These are phyloP conservation scores for Vulpes vulpes DNA, from an alignment of 2,113 vertebrate species.

Conservation along the genomic window DNA sequence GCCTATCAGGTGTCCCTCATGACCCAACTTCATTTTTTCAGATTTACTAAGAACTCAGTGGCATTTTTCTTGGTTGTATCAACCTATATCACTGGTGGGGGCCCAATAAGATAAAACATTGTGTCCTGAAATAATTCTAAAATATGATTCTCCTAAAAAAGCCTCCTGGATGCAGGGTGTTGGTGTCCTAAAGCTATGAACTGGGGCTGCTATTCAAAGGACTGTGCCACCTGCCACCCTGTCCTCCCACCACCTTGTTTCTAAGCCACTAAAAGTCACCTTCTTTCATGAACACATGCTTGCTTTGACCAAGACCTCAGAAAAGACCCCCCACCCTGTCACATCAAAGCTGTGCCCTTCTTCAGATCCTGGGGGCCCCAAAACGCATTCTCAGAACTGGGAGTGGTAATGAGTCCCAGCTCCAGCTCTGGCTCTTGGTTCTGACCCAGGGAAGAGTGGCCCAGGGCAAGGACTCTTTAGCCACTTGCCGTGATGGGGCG, in stretches of 20 bases:
- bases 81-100: neutral
- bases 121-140: neutral
- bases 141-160: neutral
- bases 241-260: neutral
- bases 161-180: neutral
- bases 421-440: neutral
- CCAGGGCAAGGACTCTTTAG: neutral
- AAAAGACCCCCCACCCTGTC: neutral
- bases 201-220: neutral
- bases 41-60: neutral
- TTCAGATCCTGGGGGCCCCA: neutral
- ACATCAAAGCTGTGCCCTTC: neutral
- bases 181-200: neutral
- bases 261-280: neutral
- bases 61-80: neutral
- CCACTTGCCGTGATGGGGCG: fast-evolving
- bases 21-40: neutral
- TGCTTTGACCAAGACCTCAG: neutral
- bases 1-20: neutral
- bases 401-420: neutral
- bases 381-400: neutral
- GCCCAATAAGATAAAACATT: neutral
- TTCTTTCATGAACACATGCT: neutral
- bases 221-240: neutral
- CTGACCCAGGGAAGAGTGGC: neutral